phyloP scores from a whole-genome alignment of 2,888 invertebrate species.

The Girardia tigrina region DNA sequence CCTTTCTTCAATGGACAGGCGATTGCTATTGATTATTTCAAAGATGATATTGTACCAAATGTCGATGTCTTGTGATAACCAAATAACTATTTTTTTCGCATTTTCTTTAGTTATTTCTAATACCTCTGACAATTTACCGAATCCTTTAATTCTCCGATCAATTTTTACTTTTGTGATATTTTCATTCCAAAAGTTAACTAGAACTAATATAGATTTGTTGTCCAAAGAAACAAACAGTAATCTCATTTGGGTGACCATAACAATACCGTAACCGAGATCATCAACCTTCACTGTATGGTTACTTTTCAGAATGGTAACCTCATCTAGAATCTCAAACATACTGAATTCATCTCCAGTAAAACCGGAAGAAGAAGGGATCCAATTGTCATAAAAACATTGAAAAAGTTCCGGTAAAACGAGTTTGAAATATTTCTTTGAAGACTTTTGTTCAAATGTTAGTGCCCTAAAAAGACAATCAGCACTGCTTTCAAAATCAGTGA shows the following conservation, averaged over 20 bases:
- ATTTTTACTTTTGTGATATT: not conserved
- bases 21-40: not conserved
- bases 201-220: not conserved
- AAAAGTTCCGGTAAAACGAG: not conserved
- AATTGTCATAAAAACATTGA: not conserved
- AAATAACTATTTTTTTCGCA: not conserved
- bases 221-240: not conserved
- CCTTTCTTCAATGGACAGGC: not conserved
- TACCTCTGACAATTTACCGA: not conserved
- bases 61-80: not conserved
- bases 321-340: not conserved
- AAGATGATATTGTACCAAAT: not conserved
- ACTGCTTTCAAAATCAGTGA: not conserved
- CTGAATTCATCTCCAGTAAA: not conserved
- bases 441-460: not conserved
- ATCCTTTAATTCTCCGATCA: slow-evolving; percentile 4
- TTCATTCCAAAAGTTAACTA: not conserved
- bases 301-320: not conserved
- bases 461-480: not conserved
- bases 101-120: not conserved
- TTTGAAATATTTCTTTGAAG: not conserved
- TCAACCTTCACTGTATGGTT: not conserved
- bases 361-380: not conserved
- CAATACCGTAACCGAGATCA: not conserved
- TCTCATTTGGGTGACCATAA: not conserved